Conservation (phyloP, 2,888 invertebrate genomes). For the Caenorhabditis virilis region DNA sequence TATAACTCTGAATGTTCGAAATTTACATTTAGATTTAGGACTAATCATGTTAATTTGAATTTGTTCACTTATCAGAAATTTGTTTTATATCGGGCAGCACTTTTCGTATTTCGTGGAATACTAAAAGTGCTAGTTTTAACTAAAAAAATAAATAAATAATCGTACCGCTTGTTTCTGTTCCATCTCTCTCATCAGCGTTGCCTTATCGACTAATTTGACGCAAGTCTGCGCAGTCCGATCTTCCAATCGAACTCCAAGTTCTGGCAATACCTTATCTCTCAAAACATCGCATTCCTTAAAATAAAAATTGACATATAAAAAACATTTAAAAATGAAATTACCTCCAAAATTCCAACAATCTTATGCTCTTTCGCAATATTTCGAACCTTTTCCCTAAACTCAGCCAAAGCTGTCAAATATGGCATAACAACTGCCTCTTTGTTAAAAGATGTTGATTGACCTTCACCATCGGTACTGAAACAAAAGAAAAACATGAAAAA, state of each 20-base stretch:
- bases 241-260: constrained; percentile 89
- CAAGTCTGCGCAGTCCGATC: constrained; percentile 74
- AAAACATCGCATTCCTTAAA: constrained; percentile 83
- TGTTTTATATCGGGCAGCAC: too few relatives aligned
- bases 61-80: too few relatives aligned
- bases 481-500: not conserved
- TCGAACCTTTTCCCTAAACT: constrained; percentile 78
- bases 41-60: too few relatives aligned
- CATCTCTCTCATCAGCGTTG: constrained; percentile 74
- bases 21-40: too few relatives aligned
- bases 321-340: constrained; percentile 9
- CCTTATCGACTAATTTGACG: constrained; percentile 86
- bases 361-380: constrained; percentile 61
- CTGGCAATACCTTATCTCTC: constrained; percentile 84
- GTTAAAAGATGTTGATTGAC: constrained; percentile 65
- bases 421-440: constrained; percentile 84
- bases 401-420: constrained; percentile 82
- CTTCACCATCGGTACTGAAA: constrained; percentile 7
- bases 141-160: not conserved
- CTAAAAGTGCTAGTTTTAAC: not conserved
- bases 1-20: too few relatives aligned
- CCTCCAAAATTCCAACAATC: constrained; percentile 56
- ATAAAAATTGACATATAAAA: not conserved
- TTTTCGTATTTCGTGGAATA: too few relatives aligned
- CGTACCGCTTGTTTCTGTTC: constrained; percentile 76